Conservation (phyloP, 2,797 vertebrate genomes). For the Meda fulgida region DNA sequence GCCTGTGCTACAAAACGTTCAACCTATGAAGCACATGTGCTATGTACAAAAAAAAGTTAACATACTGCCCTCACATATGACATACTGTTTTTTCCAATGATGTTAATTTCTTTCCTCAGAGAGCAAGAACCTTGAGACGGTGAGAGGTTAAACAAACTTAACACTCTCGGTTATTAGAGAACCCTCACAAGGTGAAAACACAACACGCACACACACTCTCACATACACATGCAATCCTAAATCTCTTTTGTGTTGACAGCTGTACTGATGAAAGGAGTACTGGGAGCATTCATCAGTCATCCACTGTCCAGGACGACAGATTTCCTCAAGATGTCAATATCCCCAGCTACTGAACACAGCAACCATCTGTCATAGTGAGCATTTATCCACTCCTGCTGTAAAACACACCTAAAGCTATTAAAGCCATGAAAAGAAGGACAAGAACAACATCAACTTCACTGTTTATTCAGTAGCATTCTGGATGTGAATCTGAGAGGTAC, state of each 20-base stretch:
- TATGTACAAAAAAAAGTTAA: neutral
- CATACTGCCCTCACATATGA: neutral
- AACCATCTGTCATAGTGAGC: slow-evolving; percentile 34
- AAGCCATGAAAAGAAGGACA: slow-evolving; percentile 5
- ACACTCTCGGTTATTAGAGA: slow-evolving; percentile 9
- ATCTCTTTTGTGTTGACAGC: slow-evolving; percentile 37
- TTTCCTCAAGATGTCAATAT: slow-evolving; percentile 51
- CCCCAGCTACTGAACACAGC: slow-evolving; percentile 28
- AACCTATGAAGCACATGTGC: neutral
- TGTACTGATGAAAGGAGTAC: slow-evolving; percentile 39
- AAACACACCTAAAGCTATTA: slow-evolving; percentile 25
- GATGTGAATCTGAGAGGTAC: neutral
- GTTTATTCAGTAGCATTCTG: neutral
- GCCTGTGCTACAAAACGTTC: neutral
- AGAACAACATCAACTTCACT: neutral
- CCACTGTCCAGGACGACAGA: slow-evolving; percentile 36
- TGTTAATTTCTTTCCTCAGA: neutral
- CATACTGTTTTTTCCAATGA: slow-evolving; percentile 2
- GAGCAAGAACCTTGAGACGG: slow-evolving; percentile 26
- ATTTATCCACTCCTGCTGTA: slow-evolving; percentile 30
- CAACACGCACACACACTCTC: neutral
- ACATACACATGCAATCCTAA: slow-evolving; percentile 12
- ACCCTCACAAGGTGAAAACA: slow-evolving; percentile 6
- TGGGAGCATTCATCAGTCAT: slow-evolving; percentile 31
- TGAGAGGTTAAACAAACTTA: slow-evolving; percentile 17